Conservation (phyloP, 2,113 vertebrate species). For the Mastomys coucha region DNA sequence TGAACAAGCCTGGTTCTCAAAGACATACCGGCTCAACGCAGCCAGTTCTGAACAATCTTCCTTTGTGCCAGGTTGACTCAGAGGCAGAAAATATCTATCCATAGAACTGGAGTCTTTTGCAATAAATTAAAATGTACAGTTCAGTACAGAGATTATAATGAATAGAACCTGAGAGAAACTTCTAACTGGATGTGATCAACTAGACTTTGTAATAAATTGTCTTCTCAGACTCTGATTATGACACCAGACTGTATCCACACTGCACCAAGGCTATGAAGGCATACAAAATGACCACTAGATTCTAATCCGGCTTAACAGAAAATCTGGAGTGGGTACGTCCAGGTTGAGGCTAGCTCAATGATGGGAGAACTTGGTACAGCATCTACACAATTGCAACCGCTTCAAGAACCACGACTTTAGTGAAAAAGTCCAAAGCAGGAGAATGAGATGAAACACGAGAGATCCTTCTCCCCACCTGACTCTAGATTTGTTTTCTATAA, state of each 20-base stretch:
- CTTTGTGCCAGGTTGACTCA: neutral
- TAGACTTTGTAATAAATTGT: neutral
- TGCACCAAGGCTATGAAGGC: neutral
- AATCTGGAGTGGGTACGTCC: neutral
- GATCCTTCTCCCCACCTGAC: neutral
- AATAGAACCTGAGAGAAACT: neutral
- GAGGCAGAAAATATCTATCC: neutral
- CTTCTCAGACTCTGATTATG: neutral
- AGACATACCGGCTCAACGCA: neutral
- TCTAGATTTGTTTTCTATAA: neutral
- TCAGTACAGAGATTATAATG: neutral
- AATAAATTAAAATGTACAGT: neutral
- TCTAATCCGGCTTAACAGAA: neutral
- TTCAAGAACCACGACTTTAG: neutral
- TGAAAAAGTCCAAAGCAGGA: conserved; percentile 6
- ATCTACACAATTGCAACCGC: neutral
- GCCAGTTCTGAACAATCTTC: neutral
- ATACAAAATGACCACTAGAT: neutral
- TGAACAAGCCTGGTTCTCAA: neutral
- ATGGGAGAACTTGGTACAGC: neutral
- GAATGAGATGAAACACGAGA: neutral
- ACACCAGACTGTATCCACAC: neutral
- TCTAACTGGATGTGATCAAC: neutral
- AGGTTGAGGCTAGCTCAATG: neutral
- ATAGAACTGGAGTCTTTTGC: neutral